Evolutionary conservation across 2,113 vertebrate genomes (phyloP).

Genomic region (Catagonus wagneri): DNA sequence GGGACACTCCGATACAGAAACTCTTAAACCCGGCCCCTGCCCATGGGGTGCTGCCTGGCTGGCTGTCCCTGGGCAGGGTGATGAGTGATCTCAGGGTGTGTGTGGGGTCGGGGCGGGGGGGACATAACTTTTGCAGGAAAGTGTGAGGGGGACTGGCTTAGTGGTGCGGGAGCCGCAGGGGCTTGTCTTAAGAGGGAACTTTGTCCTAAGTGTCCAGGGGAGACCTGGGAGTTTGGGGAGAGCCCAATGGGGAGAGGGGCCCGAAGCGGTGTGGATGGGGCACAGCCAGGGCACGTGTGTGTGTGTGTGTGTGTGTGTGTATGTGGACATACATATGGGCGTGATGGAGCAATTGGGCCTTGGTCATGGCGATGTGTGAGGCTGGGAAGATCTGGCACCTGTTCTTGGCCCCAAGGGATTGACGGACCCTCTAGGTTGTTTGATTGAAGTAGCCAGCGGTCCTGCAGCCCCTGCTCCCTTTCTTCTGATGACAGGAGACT

Average conservation of each 20-base stretch:
- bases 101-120: too few relatives aligned
- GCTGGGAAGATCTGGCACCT: not conserved
- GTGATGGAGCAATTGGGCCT: not conserved
- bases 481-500: not conserved
- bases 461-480: not conserved
- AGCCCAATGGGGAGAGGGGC: not conserved
- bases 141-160: not conserved
- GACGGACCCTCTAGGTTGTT: not conserved
- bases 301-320: not conserved
- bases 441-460: not conserved
- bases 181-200: not conserved
- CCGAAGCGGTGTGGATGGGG: not conserved
- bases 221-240: not conserved
- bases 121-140: not conserved
- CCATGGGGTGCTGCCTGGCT: not conserved
- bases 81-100: not conserved
- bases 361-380: rapidly evolving
- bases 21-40: not conserved
- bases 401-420: too few relatives aligned
- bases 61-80: not conserved
- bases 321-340: not conserved
- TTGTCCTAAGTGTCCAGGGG: not conserved
- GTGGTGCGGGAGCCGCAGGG: not conserved
- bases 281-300: not conserved
- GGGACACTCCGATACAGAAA: rapidly evolving